Evolutionary conservation across 2,113 vertebrate genomes (phyloP).

Genomic region (Cryptotis parvus): DNA sequence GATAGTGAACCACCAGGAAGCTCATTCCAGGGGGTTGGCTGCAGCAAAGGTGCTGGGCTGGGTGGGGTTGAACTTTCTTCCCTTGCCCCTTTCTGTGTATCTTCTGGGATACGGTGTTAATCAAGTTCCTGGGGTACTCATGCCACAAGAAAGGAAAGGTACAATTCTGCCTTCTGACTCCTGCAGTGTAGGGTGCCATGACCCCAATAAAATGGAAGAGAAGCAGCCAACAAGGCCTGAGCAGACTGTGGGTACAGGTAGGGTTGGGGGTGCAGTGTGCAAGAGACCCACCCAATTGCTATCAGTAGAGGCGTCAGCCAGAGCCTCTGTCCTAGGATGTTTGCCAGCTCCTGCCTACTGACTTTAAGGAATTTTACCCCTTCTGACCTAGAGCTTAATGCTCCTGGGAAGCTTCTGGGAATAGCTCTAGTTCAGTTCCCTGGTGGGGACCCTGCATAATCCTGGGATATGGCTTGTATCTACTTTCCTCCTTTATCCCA

Average conservation of each 20-base stretch:
- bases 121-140: neutral
- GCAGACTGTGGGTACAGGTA: neutral
- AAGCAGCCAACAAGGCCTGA: neutral
- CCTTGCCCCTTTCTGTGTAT: neutral
- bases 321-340: neutral
- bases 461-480: neutral
- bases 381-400: too few species aligned
- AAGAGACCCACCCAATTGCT: neutral
- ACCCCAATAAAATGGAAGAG: neutral
- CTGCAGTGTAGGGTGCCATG: too few species aligned
- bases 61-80: too few species aligned
- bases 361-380: neutral
- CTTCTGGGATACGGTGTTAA: neutral
- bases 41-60: too few species aligned
- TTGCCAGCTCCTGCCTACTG: neutral
- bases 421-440: neutral
- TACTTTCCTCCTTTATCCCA: neutral
- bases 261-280: neutral
- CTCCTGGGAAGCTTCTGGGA: neutral
- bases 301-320: neutral
- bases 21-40: too few species aligned
- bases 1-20: too few species aligned
- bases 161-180: too few species aligned
- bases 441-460: neutral
- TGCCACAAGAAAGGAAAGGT: neutral